Conservation (phyloP, 2,113 vertebrate genomes). For the Limanda limanda region DNA sequence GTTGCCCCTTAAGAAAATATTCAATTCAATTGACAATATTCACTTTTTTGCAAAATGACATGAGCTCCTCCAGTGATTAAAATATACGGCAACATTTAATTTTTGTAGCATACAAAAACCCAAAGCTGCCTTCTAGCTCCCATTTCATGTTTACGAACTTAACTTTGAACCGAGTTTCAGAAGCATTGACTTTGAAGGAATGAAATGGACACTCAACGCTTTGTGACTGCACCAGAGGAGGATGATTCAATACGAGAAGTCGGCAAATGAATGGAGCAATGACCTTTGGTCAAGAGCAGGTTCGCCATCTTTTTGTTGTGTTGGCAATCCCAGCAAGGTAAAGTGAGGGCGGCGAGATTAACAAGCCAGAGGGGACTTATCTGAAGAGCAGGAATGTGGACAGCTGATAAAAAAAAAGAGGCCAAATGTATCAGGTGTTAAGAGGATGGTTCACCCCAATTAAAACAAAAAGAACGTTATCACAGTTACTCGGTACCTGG, state of each 20-base stretch:
- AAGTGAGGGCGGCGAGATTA: neutral
- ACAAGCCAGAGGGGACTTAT: neutral
- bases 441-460: neutral
- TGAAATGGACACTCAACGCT: conserved; percentile 16
- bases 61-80: conserved; percentile 8
- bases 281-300: conserved; percentile 3
- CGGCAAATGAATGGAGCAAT: neutral
- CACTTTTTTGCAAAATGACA: conserved; percentile 1
- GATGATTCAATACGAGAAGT: conserved; percentile 8
- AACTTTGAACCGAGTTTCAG: neutral
- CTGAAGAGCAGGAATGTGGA: neutral
- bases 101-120: neutral
- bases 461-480: neutral
- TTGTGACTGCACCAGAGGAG: neutral
- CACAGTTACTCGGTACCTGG: too few species aligned
- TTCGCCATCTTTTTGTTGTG: conserved; percentile 21
- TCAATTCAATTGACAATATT: neutral
- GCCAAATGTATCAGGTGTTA: neutral
- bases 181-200: neutral
- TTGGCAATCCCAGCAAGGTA: neutral
- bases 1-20: neutral
- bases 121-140: neutral
- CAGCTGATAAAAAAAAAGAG: neutral
- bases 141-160: neutral
- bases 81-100: neutral